Conservation (phyloP, 2,113 vertebrate species). For the Phyllostomus hastatus region DNA sequence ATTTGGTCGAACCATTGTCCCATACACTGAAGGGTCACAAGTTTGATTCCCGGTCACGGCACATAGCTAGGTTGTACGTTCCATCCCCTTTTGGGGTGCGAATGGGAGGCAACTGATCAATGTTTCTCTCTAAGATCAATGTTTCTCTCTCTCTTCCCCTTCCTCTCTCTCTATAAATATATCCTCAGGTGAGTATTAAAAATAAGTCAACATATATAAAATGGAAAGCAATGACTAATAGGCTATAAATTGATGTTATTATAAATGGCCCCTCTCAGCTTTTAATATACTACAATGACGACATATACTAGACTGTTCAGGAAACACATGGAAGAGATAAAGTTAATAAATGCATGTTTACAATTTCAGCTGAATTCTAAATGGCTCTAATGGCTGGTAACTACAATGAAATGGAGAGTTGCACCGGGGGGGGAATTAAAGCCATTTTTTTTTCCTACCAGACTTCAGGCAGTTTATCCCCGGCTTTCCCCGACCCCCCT, state of each 20-base stretch:
- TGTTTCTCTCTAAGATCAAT: no score
- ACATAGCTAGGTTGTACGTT: no score
- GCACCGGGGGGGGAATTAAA: not conserved
- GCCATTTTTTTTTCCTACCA: not conserved
- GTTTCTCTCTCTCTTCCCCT: no score
- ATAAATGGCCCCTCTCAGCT: not conserved
- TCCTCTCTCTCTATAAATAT: no score
- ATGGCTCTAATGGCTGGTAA: not conserved
- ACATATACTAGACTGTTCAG: not conserved
- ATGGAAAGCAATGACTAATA: not conserved
- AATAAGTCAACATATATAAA: not conserved
- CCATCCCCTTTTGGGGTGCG: no score
- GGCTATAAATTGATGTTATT: not conserved
- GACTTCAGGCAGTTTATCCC: not conserved
- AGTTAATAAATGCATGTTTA: not conserved
- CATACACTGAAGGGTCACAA: no score
- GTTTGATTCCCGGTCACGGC: no score
- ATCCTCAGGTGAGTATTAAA: no score
- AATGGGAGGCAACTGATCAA: no score
- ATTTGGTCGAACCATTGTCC: no score
- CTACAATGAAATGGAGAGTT: not conserved
- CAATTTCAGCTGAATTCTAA: not conserved
- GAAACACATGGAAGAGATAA: not conserved
- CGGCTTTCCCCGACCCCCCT: not conserved
- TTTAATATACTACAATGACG: not conserved